These are phyloP conservation scores for Oceanites oceanicus DNA, from an alignment of 2,113 vertebrate species.

Conservation along the genomic window DNA sequence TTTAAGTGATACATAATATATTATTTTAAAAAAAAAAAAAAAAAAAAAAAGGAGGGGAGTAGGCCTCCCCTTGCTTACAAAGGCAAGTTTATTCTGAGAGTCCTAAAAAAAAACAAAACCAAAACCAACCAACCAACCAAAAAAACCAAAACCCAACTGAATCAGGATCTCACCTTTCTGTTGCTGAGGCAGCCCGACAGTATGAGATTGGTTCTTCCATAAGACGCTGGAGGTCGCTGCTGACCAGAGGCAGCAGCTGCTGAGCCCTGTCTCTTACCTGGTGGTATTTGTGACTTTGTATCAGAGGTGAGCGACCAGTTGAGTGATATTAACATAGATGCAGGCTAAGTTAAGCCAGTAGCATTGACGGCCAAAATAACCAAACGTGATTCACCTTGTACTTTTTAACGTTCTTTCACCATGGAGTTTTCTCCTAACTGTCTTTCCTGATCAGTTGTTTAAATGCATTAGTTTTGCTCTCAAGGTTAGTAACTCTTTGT, in stretches of 20 bases:
- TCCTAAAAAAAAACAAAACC: not conserved
- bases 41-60: not conserved
- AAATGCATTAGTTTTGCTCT: not conserved
- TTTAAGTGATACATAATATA: not conserved
- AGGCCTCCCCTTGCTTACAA: not conserved
- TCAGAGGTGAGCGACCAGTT: not conserved
- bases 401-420: not conserved
- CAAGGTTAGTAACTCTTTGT: not conserved
- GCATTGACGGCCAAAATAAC: not conserved
- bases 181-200: not conserved
- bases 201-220: not conserved
- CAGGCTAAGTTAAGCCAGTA: not conserved
- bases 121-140: too few species aligned
- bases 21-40: not conserved
- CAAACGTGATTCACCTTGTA: not conserved
- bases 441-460: not conserved
- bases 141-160: not conserved
- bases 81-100: not conserved
- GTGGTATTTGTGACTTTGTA: rapidly evolving
- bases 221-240: slow-evolving; percentile 27
- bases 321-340: not conserved
- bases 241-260: not conserved
- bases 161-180: not conserved
- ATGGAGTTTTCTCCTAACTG: not conserved
- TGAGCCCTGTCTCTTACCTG: not conserved